Conservation (phyloP, 2,113 vertebrate genomes). For the Condylura cristata region DNA sequence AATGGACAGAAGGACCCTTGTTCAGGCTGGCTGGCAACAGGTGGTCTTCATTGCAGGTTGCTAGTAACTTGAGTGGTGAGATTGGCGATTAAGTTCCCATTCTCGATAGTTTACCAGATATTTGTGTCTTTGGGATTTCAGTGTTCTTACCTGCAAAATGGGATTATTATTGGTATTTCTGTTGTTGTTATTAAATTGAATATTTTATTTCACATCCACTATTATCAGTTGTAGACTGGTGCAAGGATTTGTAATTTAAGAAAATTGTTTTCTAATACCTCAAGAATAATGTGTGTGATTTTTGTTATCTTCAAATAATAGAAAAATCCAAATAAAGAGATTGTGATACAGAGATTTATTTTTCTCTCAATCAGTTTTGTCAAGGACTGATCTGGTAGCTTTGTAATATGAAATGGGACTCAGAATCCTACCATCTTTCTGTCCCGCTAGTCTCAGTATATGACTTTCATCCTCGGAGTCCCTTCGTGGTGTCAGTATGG, state of each 20-base stretch:
- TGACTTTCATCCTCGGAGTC: not conserved
- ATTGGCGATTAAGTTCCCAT: not conserved
- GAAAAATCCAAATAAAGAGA: not conserved
- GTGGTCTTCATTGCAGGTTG: not conserved
- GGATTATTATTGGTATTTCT: not conserved
- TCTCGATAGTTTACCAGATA: not conserved
- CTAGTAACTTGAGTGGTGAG: not conserved
- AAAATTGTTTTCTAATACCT: not conserved
- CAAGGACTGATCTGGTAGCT: not conserved
- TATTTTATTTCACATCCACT: not conserved
- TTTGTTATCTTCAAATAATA: not conserved
- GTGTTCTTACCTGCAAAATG: not conserved
- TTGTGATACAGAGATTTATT: not conserved
- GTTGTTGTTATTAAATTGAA: not conserved
- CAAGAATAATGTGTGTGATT: not conserved
- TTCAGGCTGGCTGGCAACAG: not conserved
- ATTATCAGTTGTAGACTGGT: not conserved
- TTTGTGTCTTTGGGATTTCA: conserved; percentile 7
- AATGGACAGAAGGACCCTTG: not conserved
- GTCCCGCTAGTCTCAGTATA: not conserved
- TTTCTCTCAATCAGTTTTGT: not conserved
- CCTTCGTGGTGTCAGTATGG: not conserved
- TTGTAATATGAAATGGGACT: not conserved
- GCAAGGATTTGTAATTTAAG: conserved; percentile 6
- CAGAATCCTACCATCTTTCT: not conserved